A percentile compares a stretch with the other conserved stretches of the same genome.
Conservation (phyloP, 2,797 vertebrate genomes). For the Buphagus erythrorhynchus region DNA sequence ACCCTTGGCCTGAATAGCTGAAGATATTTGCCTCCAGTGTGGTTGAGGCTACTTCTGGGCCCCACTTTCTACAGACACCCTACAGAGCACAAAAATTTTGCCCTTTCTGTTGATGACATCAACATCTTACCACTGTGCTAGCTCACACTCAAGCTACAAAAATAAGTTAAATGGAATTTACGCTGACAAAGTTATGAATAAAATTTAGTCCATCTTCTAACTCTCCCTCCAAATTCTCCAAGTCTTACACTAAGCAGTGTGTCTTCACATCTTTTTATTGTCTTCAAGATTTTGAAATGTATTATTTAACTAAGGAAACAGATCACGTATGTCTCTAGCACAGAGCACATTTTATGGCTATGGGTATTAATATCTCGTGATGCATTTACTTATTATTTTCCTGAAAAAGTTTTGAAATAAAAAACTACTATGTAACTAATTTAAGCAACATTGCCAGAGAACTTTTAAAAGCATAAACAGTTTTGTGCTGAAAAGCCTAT, state of each 20-base stretch:
- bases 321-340: background rate
- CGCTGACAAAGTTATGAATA: background rate
- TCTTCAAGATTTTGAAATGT: background rate
- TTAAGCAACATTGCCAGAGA: background rate
- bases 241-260: background rate
- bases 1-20: background rate
- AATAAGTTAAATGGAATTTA: background rate
- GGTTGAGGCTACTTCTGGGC: background rate
- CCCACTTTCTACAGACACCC: background rate
- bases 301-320: background rate
- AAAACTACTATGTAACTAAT: background rate
- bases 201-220: background rate
- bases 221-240: background rate
- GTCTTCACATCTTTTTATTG: background rate
- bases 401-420: background rate
- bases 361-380: background rate
- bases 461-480: background rate
- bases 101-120: background rate
- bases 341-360: background rate
- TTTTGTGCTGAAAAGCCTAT: background rate
- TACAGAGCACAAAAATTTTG: background rate
- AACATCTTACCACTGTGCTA: background rate
- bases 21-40: background rate
- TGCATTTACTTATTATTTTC: background rate
- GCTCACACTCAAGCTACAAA: background rate